These are phyloP conservation scores for Clarias magur DNA, from an alignment of 2,113 vertebrate species.

Conservation along the genomic window DNA sequence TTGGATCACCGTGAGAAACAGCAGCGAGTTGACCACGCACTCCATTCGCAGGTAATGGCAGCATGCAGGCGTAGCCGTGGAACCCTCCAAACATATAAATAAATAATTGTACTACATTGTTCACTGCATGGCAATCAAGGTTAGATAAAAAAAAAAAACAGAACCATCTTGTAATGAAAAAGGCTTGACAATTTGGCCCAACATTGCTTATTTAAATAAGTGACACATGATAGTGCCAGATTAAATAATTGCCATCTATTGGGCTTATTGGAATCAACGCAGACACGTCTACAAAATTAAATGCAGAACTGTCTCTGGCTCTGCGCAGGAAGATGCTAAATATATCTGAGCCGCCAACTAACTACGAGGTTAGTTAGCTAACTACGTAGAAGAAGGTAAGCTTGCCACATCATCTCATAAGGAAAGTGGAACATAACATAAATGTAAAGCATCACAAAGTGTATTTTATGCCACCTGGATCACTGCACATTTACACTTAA, in stretches of 20 bases:
- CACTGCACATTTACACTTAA: background rate
- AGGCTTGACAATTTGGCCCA: background rate
- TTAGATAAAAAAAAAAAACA: background rate
- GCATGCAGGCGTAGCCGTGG: no score
- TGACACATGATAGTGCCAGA: background rate
- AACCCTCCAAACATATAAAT: no score
- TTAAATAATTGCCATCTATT: slow-evolving; percentile 11
- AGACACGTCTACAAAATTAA: background rate
- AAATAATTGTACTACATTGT: no score
- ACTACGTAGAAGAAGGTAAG: background rate
- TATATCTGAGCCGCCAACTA: background rate
- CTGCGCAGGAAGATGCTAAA: background rate
- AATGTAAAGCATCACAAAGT: background rate
- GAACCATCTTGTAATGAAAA: background rate
- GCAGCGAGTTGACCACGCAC: no score
- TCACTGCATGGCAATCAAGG: background rate
- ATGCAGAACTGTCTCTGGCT: background rate
- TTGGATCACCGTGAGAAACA: no score
- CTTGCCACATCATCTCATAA: background rate
- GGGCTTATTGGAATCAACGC: background rate
- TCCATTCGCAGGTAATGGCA: no score
- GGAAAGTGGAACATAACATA: background rate
- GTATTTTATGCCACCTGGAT: background rate
- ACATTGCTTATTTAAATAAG: background rate
- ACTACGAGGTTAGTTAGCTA: no score